These are phyloP conservation scores for Percopsis transmontana DNA, from an alignment of 2,113 vertebrate species.

Conservation along the genomic window DNA sequence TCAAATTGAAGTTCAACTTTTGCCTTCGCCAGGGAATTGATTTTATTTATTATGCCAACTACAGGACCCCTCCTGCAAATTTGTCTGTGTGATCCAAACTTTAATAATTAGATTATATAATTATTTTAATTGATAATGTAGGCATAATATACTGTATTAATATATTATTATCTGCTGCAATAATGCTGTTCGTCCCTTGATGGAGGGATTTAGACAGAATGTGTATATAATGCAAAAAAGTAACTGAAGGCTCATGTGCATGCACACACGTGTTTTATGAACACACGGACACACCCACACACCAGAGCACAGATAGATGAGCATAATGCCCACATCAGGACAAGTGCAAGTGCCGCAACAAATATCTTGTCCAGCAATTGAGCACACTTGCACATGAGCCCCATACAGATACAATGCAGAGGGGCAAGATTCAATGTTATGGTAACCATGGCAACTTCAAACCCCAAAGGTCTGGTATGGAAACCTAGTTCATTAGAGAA, in stretches of 20 bases:
- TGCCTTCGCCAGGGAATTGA: neutral
- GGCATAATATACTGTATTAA: too few relatives aligned
- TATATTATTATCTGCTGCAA: constrained; percentile 30
- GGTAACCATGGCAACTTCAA: constrained; percentile 79
- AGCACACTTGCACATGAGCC: constrained; percentile 20
- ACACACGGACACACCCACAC: constrained; percentile 36
- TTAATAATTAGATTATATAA: constrained; percentile 47
- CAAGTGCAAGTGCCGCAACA: constrained; percentile 10
- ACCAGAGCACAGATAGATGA: constrained; percentile 22
- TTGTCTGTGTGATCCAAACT: constrained; percentile 18
- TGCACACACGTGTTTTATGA: constrained; percentile 21
- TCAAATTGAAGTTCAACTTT: constrained; percentile 29
- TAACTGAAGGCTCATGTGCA: constrained; percentile 55
- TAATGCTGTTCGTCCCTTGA: constrained; percentile 27
- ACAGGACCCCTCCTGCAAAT: constrained; percentile 4
- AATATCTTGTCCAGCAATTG: constrained; percentile 25
- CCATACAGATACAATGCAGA: constrained; percentile 55
- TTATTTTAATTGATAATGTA: too few relatives aligned
- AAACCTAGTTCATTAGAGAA: constrained; percentile 80
- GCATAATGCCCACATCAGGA: constrained; percentile 1
- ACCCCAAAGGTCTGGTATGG: constrained; percentile 82
- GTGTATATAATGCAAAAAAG: constrained; percentile 43
- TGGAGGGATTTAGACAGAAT: constrained; percentile 43
- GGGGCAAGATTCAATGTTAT: constrained; percentile 60
- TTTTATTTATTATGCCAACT: neutral